Percentiles rank a stretch among this genome's conserved stretches.
phyloP scores from a whole-genome alignment of 64 coral and sea anemone genomes.

The Actinia tenebrosa region DNA sequence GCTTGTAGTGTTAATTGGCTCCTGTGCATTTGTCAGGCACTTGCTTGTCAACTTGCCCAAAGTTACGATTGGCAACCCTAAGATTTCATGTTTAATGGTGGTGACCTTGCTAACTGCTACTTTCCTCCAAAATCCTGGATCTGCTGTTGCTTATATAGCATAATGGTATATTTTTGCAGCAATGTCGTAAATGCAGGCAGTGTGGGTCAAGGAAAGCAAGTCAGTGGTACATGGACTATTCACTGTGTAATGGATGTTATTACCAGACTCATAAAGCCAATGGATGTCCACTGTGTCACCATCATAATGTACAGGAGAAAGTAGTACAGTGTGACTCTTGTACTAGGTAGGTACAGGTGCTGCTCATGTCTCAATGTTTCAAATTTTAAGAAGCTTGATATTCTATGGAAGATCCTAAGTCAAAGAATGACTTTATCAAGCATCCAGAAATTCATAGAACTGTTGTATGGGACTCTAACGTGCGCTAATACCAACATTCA shows the following conservation, averaged over 20 bases:
- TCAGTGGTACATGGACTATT: constrained; percentile 80
- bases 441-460: no score
- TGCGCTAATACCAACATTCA: no score
- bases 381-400: not conserved
- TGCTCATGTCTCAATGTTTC: not conserved
- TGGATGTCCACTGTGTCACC: constrained; percentile 78
- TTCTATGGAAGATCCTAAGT: no score
- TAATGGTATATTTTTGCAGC: constrained; percentile 23
- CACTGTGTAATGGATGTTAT: constrained; percentile 69
- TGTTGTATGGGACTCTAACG: no score
- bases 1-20: no score
- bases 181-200: constrained; percentile 65
- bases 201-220: constrained; percentile 60
- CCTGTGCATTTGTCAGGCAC: no score
- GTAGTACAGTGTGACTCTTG: constrained; percentile 93
- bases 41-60: no score
- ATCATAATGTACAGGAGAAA: constrained; percentile 44
- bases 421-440: no score
- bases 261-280: constrained; percentile 64
- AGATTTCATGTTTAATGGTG: no score
- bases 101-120: no score
- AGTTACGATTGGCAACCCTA: no score
- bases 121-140: not conserved
- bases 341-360: constrained; percentile 51
- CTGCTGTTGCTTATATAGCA: not conserved